A percentile compares a stretch with the other conserved stretches of the same genome.
Conservation (phyloP, 2,888 invertebrate genomes). For the Argyra leucocephala region DNA sequence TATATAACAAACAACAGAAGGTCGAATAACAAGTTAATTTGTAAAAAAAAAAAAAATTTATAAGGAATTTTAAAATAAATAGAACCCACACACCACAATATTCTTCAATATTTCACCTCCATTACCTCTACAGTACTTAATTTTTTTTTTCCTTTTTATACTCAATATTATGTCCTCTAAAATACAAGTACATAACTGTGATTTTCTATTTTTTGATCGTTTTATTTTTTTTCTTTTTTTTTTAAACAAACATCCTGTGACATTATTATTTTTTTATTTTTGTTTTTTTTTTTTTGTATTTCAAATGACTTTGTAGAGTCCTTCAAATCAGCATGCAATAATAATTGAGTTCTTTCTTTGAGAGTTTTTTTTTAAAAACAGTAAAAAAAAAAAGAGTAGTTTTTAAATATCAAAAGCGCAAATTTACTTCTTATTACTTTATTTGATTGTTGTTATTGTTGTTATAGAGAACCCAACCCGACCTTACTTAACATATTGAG, state of each 20-base stretch:
- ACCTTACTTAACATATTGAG: no score
- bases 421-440: no score
- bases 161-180: background rate
- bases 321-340: conserved; percentile 4
- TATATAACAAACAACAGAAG: background rate
- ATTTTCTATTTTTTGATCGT: background rate
- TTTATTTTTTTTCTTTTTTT: background rate
- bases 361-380: background rate
- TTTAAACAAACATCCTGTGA: no score
- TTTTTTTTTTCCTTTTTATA: background rate
- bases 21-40: conserved; percentile 1
- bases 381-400: background rate
- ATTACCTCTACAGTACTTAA: background rate
- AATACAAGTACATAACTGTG: background rate
- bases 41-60: background rate
- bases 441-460: no score
- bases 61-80: background rate
- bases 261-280: background rate
- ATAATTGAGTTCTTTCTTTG: background rate
- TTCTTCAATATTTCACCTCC: no score
- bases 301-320: conserved; percentile 1
- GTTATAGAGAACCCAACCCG: no score
- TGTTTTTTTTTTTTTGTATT: background rate
- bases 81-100: no score
- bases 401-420: background rate